Percentiles rank a stretch among this genome's conserved stretches.
These are phyloP conservation scores for Hemibagrus wyckioides DNA, from an alignment of 2,113 vertebrate species.

Conservation along the genomic window DNA sequence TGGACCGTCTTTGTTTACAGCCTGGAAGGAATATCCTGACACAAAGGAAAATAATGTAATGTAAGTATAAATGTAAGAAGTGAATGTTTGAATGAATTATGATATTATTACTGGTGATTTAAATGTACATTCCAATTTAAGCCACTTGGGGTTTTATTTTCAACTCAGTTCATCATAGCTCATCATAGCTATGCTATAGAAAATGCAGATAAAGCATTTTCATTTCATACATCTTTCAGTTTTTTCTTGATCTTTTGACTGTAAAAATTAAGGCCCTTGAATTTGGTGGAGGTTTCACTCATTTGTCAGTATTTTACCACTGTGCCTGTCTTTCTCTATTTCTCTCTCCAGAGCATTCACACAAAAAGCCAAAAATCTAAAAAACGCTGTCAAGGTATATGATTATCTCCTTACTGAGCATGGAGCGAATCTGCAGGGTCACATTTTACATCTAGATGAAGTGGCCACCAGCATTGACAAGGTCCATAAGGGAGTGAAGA, in stretches of 20 bases:
- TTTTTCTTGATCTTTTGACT: neutral
- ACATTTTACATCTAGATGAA: conserved; percentile 59
- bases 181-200: neutral
- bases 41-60: neutral
- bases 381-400: neutral
- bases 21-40: neutral
- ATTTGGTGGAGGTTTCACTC: neutral
- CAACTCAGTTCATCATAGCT: neutral
- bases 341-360: neutral
- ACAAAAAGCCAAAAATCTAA: neutral
- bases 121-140: too few relatives aligned
- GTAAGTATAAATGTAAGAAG: neutral
- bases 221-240: neutral
- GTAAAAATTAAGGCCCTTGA: neutral
- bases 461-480: conserved; percentile 65
- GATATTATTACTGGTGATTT: too few relatives aligned
- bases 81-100: neutral
- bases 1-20: neutral
- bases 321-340: neutral
- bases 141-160: too few relatives aligned
- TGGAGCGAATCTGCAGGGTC: conserved; percentile 62
- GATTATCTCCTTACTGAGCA: conserved; percentile 40
- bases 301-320: too few relatives aligned
- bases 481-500: conserved; percentile 68
- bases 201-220: neutral